Conservation (phyloP, 1,140 invertebrate genomes). For the Trichomalopsis sarcophagae region DNA sequence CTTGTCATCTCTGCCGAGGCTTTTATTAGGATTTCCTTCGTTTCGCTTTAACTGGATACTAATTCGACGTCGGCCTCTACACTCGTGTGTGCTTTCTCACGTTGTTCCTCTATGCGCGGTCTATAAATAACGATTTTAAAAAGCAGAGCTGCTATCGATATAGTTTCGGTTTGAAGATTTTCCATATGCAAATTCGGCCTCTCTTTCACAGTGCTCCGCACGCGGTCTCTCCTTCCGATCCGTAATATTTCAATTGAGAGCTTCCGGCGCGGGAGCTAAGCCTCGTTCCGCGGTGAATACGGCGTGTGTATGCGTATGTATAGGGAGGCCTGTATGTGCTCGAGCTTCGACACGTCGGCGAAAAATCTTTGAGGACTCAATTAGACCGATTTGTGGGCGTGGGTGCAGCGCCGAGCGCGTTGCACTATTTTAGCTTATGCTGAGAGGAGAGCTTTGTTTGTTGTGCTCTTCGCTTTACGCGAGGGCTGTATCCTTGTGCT, state of each 20-base stretch:
- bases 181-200: neutral
- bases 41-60: slow-evolving; percentile 61
- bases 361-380: slow-evolving; percentile 1
- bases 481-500: no score
- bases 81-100: slow-evolving; percentile 47
- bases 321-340: neutral
- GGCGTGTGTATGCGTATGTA: neutral
- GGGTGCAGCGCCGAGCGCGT: neutral
- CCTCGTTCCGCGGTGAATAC: neutral
- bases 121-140: neutral
- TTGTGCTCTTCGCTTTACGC: neutral
- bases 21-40: slow-evolving; percentile 66
- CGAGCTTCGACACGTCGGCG: slow-evolving; percentile 3
- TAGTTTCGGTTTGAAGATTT: neutral
- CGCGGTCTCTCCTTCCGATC: neutral
- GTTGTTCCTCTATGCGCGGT: neutral
- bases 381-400: slow-evolving; percentile 20
- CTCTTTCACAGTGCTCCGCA: neutral
- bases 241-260: slow-evolving; percentile 46
- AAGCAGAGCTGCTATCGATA: neutral
- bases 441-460: neutral
- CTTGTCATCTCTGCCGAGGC: slow-evolving; percentile 11
- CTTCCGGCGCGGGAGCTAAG: slow-evolving; percentile 33
- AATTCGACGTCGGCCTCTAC: slow-evolving; percentile 52
- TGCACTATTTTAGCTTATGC: neutral